A percentile compares a stretch with the other conserved stretches of the same genome.
These are phyloP conservation scores for Ascidia mentula DNA, from an alignment of 23 tunicate species.

Conservation along the genomic window DNA sequence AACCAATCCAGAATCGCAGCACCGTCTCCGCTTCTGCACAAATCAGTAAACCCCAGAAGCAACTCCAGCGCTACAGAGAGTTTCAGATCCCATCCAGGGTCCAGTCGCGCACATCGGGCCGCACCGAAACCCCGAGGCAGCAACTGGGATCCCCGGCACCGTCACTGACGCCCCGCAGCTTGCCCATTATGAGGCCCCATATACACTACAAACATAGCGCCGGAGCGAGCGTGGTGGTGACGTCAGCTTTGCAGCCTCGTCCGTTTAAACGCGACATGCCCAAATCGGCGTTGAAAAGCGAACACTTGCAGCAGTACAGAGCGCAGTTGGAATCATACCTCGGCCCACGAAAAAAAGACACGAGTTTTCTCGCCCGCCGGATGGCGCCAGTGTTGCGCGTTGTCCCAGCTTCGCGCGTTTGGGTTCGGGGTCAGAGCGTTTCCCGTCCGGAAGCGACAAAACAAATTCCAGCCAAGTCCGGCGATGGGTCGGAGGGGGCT, in stretches of 20 bases:
- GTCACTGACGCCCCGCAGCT: conserved; percentile 21
- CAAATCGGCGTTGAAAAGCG: background rate
- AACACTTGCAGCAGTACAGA: conserved; percentile 20
- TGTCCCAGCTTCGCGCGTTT: conserved; percentile 26
- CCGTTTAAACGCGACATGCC: background rate
- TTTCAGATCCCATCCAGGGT: background rate
- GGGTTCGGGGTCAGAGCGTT: conserved; percentile 5
- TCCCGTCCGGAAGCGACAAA: background rate
- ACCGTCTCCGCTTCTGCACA: background rate
- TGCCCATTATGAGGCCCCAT: conserved; percentile 19
- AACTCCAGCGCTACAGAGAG: background rate
- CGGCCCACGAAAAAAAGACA: conserved; percentile 37
- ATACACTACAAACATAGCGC: conserved; percentile 23
- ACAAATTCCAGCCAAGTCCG: conserved; percentile 22
- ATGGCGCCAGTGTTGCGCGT: conserved; percentile 92
- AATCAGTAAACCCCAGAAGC: conserved; percentile 8
- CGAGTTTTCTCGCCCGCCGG: conserved; percentile 54
- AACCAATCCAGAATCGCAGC: background rate
- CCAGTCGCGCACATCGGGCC: conserved; percentile 22
- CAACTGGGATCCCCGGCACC: conserved; percentile 27
- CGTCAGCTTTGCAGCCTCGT: conserved; percentile 4
- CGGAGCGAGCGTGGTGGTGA: conserved; percentile 8
- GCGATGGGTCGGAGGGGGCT: conserved; percentile 33
- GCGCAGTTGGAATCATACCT: conserved; percentile 48
- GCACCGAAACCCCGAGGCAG: conserved; percentile 9